Conservation (phyloP, 2,113 vertebrate species). For the Rhinopomastus cyanomelas region DNA sequence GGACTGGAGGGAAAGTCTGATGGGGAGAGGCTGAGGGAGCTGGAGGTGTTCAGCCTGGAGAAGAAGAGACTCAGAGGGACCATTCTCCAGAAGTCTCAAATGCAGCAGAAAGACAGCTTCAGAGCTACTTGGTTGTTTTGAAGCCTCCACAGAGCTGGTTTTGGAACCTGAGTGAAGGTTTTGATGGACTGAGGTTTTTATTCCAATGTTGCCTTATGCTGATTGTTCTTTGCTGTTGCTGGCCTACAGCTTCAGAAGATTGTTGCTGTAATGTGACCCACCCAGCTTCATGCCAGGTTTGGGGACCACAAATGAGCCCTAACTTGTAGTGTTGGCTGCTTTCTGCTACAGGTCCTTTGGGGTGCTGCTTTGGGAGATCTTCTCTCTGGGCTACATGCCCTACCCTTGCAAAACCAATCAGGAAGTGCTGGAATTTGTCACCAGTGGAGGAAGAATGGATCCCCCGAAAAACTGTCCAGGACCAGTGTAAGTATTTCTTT, state of each 20-base stretch:
- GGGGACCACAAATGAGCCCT: neutral
- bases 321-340: neutral
- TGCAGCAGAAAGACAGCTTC: neutral
- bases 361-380: slow-evolving; percentile 92
- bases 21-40: too few relatives aligned
- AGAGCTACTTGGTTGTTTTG: neutral
- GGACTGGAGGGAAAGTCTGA: too few relatives aligned
- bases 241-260: neutral
- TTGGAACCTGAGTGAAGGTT: neutral
- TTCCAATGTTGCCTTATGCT: neutral
- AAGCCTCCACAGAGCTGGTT: neutral
- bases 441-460: slow-evolving; percentile 88
- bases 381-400: slow-evolving; percentile 92
- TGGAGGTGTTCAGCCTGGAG: too few relatives aligned
- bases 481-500: slow-evolving; percentile 85
- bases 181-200: neutral
- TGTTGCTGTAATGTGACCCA: neutral
- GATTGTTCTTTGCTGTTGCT: neutral
- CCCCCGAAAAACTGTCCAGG: slow-evolving; percentile 88
- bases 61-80: too few relatives aligned
- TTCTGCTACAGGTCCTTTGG: slow-evolving; percentile 89
- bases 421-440: slow-evolving; percentile 90
- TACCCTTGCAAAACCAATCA: slow-evolving; percentile 91
- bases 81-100: neutral
- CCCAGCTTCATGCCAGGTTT: neutral